Base-by-base conservation (phyloP, 2,888 invertebrate species). In the Neelides folsomi region DNA sequence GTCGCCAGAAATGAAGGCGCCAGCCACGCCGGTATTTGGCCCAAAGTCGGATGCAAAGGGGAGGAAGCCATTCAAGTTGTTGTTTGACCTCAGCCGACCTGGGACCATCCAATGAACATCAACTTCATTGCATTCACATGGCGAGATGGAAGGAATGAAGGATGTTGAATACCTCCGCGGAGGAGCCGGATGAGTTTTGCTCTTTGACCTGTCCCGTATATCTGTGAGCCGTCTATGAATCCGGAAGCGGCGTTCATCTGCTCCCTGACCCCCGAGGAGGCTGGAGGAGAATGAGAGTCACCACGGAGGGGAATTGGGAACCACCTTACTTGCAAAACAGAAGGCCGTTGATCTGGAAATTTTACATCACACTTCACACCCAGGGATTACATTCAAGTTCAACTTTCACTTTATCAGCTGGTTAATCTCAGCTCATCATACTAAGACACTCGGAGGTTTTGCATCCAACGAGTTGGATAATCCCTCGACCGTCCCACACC, bases 181-280 rank as follows among this genome's bases (percentile, higher is more conserved):
- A 56, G 55, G 3, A 48, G 4, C 5, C 60, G 49, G 2, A 62
- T 41, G 2, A 7, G n/a, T 8, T 13, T 20, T 1, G 56, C 50
- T 20, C 62, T 39, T 35, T 50, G 18, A 1, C 19, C 10, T 7
- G 41, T 37, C 1, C 62, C 62, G 49, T 62, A 62, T 8, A 62
- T 46, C 37, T 61, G 61, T 2, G 62, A 62, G 0, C 42, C 56
- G 49, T 64, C 64, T 50, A 64, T 58, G 49, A 39, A 62, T 9
- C 58, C 59, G 9, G 64, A 60, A 49, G 56, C 58, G 7, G 48
- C 47, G 49, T 62, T 64, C 37, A 57, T 54, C 44, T 64, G 64
- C 41, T 62, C 51, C 45, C 62, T 53, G 13, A 47, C 43, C 35
- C 61, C 59, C 27, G n/a, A 20, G 4, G 47, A 36, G 19, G 36